These are phyloP conservation scores for Nycticebus coucang DNA, from an alignment of 2,113 vertebrate genomes.

Conservation along the genomic window DNA sequence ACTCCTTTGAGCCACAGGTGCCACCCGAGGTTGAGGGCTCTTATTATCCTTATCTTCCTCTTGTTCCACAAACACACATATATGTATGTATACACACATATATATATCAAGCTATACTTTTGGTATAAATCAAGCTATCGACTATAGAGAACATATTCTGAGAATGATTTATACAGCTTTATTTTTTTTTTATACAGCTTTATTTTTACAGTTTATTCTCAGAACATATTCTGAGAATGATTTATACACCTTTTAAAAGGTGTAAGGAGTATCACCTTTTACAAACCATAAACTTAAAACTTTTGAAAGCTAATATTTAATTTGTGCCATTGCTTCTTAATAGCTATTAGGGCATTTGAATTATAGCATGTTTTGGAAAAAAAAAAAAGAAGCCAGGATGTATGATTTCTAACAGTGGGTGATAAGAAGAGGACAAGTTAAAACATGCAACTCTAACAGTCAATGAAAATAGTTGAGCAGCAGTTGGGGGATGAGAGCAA, in stretches of 20 bases:
- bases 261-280: background rate
- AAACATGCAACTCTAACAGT: background rate
- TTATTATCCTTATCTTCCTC: background rate
- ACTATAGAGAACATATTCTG: background rate
- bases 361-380: background rate
- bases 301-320: background rate
- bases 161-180: background rate
- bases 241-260: background rate
- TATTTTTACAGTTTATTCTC: no score
- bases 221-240: background rate
- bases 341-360: background rate
- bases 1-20: no score
- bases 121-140: background rate
- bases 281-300: background rate
- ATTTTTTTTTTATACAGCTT: no score
- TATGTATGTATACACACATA: no score
- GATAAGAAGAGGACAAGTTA: background rate
- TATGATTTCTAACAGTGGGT: background rate
- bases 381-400: background rate
- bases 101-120: no score
- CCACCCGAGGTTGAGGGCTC: background rate
- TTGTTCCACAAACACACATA: background rate
- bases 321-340: constrained; percentile 9
- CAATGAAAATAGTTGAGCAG: background rate
- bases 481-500: background rate